Percentiles rank a stretch among this genome's conserved stretches.
phyloP scores from a whole-genome alignment of 2,797 vertebrate genomes.

The Takifugu ocellatus region DNA sequence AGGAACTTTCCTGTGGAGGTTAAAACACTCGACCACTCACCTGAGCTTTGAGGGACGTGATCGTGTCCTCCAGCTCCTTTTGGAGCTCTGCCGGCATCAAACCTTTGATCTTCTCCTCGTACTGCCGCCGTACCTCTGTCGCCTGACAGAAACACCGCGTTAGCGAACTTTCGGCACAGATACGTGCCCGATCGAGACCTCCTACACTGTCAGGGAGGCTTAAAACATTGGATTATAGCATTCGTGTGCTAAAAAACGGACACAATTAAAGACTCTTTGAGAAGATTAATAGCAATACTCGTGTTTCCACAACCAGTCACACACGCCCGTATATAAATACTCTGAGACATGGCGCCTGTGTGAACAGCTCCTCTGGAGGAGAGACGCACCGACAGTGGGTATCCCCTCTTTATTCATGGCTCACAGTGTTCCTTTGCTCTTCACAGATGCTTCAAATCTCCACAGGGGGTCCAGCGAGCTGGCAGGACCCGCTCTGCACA shows the following conservation, averaged over 20 bases:
- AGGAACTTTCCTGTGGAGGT: too few relatives aligned
- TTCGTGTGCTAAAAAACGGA: background rate
- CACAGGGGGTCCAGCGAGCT: conserved; percentile 60
- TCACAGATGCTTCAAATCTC: conserved; percentile 69
- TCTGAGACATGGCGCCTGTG: conserved; percentile 14
- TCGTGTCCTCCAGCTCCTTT: conserved; percentile 91
- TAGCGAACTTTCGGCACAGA: background rate
- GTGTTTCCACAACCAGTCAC: conserved; percentile 7
- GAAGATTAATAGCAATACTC: background rate
- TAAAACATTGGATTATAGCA: background rate
- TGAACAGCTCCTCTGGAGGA: conserved; percentile 27
- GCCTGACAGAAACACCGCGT: conserved; percentile 72
- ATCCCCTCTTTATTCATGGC: conserved; percentile 65
- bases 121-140: conserved; percentile 82
- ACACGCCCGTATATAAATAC: background rate
- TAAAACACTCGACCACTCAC: conserved; percentile 59
- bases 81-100: conserved; percentile 86
- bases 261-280: background rate
- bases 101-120: conserved; percentile 86
- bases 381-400: conserved; percentile 38
- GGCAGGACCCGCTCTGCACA: conserved; percentile 35
- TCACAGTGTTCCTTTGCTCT: conserved; percentile 63
- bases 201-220: background rate
- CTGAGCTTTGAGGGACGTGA: conserved; percentile 92
- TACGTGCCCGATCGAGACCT: too few relatives aligned